Evolutionary conservation across 2,797 vertebrate species (phyloP), one percentile per base, ranked within the genome.

Genomic region (Pelobates cultripes): DNA sequence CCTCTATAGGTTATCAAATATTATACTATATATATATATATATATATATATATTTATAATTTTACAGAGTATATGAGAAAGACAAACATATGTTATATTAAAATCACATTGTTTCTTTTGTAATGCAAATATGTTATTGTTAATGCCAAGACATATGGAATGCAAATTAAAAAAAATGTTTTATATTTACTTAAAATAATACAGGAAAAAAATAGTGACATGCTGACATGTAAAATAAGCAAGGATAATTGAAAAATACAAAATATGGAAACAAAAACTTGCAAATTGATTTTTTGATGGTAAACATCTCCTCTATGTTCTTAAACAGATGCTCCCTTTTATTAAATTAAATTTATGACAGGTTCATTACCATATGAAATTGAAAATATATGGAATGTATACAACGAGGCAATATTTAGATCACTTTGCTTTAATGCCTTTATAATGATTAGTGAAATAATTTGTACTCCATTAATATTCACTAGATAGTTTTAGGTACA

Each of bases 201-300:
- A 42, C 14, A 14, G 13, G 3, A 74, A 70, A 61, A 70, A 73
- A 78, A 74, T 44, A 75, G 77, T 57, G 9, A 57, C 1, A 57
- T 6, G 1, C 47, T 57, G 63, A 70, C 43, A 17, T 70, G 77
- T 57, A 66, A 79, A 71, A 64, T 55, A 79, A 55, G 64, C 40
- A 28, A 4, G 51, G 81, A 63, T 83, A 79, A 84, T 84, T 84
- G 82, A 84, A 84, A 75, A 44, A 71, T 45, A 79, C 66, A 69
- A 71, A 63, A 66, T 69, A 63, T 67, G 57, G 55, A 79, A 84
- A 84, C 82, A 84, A 75, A 76, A 77, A 71, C 45, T 15, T 71
- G 72, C 73, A 84, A 84, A 84, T 84, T 84, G 77, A 84, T 63
- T 84, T 75, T 75, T 70, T 28, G 40, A 79, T 70, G 77, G 67